Evolutionary conservation across 2,797 vertebrate genomes (phyloP).

Genomic region (Fringilla coelebs): DNA sequence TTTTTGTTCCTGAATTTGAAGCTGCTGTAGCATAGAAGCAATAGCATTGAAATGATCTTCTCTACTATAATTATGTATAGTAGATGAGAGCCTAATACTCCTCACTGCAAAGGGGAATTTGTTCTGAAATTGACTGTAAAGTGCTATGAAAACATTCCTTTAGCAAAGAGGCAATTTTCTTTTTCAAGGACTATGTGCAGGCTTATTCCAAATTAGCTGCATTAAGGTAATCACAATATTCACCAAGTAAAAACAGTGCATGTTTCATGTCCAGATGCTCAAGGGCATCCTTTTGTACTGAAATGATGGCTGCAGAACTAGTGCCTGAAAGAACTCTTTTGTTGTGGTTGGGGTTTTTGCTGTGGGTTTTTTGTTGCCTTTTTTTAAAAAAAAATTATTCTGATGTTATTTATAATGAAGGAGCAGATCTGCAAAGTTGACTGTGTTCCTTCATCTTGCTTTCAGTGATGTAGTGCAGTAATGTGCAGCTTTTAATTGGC

Average conservation of each 20-base stretch:
- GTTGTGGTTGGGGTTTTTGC: background rate
- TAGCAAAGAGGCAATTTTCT: background rate
- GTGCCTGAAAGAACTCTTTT: background rate
- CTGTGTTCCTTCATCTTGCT: background rate
- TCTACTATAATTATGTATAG: background rate
- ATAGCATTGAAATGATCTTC: background rate
- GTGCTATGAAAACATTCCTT: background rate
- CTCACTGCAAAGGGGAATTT: background rate
- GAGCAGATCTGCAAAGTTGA: background rate
- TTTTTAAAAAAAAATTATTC: background rate
- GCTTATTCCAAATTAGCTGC: background rate
- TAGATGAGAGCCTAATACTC: background rate
- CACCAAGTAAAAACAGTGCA: background rate
- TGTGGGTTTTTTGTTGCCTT: background rate
- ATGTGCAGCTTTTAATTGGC: background rate
- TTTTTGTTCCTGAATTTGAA: background rate
- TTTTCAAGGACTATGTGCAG: background rate
- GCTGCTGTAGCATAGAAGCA: background rate
- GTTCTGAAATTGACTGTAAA: background rate
- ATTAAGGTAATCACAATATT: background rate
- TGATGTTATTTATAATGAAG: background rate
- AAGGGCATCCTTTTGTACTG: background rate
- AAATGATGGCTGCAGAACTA: background rate
- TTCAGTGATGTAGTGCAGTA: background rate
- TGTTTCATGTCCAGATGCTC: background rate